Base-by-base conservation (phyloP, 1,140 invertebrate genomes). In the Sycophaga agraensis region DNA sequence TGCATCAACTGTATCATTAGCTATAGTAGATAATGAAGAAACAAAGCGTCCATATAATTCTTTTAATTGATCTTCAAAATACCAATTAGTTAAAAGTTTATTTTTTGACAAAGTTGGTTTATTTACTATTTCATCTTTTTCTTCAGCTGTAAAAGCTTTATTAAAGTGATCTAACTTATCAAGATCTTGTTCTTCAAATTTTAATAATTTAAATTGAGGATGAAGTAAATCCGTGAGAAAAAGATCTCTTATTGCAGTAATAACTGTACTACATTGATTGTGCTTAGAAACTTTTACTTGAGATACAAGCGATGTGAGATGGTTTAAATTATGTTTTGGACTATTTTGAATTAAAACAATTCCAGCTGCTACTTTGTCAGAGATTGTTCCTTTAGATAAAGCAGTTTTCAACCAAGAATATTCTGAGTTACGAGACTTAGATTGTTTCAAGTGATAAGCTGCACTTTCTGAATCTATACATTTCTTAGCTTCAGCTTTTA, bases 21-120 rank as follows among this genome's bases (percentile, higher is more conserved):
- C 83, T 43, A 89, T 83, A 11, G 69, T 78, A 59, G 87, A 84
- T 34, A 94, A 65, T 28, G 85, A 81, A 56, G 82, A 75, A 4
- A 93, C 69, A 75, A 91, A 93, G 71, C 83, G 80, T n/a, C 82
- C 79, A 81, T 96, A 97, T 21, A 84, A 78, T 64, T 87, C 82
- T 73, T 92, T 93, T 6, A 98, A 75, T 67, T 91, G 86, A 70
- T 91, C 88, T 79, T 97, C 95, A 83, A 90, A 97, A 67, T 89
- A 87, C 88, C 88, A 90, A 48, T 83, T 71, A 11, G 82, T 81
- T 1, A 89, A 69, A 42, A 87, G 74, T 66, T 84, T 87, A 56
- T 83, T 81, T 59, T 76, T 78, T 1, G 80, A 46, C 11, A 64
- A 45, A 19, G 54, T 46, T 21, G 42, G 40, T 11, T 60, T 70